Evolutionary conservation across 2,888 invertebrate species (phyloP).

Genomic region (Drosophila quasianomalipes): DNA sequence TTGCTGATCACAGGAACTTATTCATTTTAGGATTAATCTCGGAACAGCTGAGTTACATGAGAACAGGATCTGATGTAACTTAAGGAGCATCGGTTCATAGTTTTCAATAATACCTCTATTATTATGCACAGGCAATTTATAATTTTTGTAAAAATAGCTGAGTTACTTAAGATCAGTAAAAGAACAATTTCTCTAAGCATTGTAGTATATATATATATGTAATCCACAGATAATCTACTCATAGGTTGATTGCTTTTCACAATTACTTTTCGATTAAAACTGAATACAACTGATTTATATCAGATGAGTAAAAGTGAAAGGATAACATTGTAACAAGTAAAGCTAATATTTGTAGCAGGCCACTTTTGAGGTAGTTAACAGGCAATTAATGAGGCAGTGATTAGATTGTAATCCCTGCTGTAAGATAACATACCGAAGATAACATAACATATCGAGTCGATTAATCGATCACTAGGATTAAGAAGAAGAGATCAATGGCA

Average conservation of each 20-base stretch:
- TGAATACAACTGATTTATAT: background rate
- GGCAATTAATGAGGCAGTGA: background rate
- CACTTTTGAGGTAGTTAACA: background rate
- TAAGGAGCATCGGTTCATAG: too few species aligned
- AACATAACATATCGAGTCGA: background rate
- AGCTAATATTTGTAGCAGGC: background rate
- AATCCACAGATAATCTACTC: background rate
- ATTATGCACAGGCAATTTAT: too few species aligned
- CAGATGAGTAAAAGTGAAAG: background rate
- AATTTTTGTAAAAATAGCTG: too few species aligned
- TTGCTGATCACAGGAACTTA: background rate
- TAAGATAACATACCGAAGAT: background rate
- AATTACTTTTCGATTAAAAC: background rate
- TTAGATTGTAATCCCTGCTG: background rate
- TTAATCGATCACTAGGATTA: background rate
- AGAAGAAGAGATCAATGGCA: background rate
- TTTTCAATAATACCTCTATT: too few species aligned
- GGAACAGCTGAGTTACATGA: background rate
- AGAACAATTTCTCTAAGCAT: too few species aligned
- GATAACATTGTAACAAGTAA: background rate
- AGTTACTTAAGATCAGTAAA: too few species aligned
- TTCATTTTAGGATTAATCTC: background rate
- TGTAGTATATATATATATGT: too few species aligned
- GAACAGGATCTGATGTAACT: background rate
- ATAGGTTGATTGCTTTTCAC: background rate